A percentile compares a stretch with the other conserved stretches of the same genome.
Conservation (phyloP, 2,797 vertebrate genomes). For the Hydrophis major region DNA sequence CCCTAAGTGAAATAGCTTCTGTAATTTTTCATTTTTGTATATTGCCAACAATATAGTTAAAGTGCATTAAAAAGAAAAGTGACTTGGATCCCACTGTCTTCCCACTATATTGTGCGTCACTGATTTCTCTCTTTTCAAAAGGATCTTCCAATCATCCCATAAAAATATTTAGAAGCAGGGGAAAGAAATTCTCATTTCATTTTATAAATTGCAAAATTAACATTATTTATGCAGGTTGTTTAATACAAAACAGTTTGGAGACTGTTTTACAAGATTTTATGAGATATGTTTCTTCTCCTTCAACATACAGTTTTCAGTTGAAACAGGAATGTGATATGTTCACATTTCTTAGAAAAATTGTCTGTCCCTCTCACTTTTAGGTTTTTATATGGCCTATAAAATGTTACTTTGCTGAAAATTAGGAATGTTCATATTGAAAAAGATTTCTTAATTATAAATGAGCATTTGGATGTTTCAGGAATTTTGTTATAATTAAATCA, state of each 20-base stretch:
- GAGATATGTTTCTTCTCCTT: background rate
- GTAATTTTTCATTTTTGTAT: background rate
- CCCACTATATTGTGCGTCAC: background rate
- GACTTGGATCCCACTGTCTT: background rate
- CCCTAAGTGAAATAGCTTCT: background rate
- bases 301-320: background rate
- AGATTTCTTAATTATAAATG: background rate
- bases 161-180: background rate
- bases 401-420: background rate
- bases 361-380: background rate
- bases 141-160: background rate
- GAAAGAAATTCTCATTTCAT: background rate
- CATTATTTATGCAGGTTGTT: background rate
- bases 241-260: background rate
- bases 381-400: background rate
- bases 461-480: background rate
- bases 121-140: background rate
- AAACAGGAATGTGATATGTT: no score
- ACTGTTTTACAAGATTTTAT: background rate
- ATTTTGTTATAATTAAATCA: slow-evolving; percentile 7
- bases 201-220: background rate
- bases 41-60: background rate
- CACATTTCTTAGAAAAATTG: background rate
- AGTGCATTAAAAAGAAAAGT: background rate
- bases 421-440: background rate